These are phyloP conservation scores for Plectrocnemia conspersa DNA, from an alignment of 1,140 invertebrate genomes.

Conservation along the genomic window DNA sequence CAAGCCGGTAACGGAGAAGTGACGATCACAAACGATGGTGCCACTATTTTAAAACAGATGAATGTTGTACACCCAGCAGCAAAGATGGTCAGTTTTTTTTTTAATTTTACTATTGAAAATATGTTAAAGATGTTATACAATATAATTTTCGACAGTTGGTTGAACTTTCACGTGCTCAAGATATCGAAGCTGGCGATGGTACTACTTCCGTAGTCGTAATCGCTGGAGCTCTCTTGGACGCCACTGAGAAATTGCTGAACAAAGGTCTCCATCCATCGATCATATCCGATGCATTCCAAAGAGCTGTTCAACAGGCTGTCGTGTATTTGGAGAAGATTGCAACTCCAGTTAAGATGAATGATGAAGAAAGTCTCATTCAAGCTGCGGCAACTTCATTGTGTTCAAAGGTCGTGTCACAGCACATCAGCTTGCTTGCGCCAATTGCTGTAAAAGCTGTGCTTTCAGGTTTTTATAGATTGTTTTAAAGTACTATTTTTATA, in stretches of 20 bases:
- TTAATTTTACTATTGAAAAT: background rate
- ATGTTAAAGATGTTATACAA: slow-evolving; percentile 1
- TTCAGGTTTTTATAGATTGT: slow-evolving; percentile 56
- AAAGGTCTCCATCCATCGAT: slow-evolving; percentile 97
- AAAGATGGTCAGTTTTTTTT: slow-evolving; percentile 78
- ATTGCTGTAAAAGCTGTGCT: slow-evolving; percentile 96
- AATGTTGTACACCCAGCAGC: slow-evolving; percentile 98
- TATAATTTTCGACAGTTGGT: slow-evolving; percentile 67
- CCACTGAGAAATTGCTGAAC: slow-evolving; percentile 84
- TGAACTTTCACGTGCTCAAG: slow-evolving; percentile 96
- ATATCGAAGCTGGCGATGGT: slow-evolving; percentile 98
- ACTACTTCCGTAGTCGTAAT: slow-evolving; percentile 97
- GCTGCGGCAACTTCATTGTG: slow-evolving; percentile 96
- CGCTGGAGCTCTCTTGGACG: slow-evolving; percentile 91
- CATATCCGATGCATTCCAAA: slow-evolving; percentile 96
- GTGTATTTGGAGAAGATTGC: slow-evolving; percentile 85
- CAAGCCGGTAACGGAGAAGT: slow-evolving; percentile 96
- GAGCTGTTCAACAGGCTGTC: slow-evolving; percentile 78
- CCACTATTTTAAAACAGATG: slow-evolving; percentile 99
- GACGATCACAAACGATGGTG: slow-evolving; percentile 99
- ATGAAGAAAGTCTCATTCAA: slow-evolving; percentile 85
- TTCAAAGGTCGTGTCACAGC: slow-evolving; percentile 98
- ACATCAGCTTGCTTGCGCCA: slow-evolving; percentile 89
- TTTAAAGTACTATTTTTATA: no score
- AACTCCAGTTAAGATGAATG: slow-evolving; percentile 78